phyloP scores from a whole-genome alignment of 2,113 vertebrate species.

The Rhynchomys soricoides region DNA sequence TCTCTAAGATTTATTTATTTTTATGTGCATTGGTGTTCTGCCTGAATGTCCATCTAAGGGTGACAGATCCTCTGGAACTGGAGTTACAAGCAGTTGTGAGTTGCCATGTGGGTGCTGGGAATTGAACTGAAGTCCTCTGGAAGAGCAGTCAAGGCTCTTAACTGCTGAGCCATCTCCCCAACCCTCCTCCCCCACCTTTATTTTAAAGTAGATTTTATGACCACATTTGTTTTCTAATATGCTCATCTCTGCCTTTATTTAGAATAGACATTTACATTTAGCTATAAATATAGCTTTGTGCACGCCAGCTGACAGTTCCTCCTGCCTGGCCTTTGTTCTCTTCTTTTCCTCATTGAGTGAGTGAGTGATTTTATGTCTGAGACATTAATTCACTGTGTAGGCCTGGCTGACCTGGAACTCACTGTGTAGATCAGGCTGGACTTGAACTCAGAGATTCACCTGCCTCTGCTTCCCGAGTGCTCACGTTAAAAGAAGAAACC shows the following conservation, averaged over 20 bases:
- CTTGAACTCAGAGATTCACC: background rate
- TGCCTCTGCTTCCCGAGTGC: background rate
- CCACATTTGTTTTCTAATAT: background rate
- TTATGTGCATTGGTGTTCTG: background rate
- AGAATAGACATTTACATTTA: background rate
- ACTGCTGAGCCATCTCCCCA: background rate
- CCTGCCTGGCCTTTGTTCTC: background rate
- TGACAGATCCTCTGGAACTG: background rate
- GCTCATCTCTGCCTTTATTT: slow-evolving; percentile 40
- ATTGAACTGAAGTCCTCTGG: background rate
- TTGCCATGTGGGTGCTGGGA: background rate
- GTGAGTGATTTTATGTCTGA: background rate
- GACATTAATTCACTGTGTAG: background rate
- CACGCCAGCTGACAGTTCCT: background rate
- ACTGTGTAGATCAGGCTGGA: background rate
- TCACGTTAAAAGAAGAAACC: background rate
- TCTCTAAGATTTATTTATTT: background rate
- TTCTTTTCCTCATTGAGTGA: background rate
- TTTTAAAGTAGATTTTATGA: background rate
- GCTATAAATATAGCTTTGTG: background rate
- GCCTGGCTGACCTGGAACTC: background rate
- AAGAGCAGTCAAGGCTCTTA: background rate
- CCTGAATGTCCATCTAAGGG: background rate
- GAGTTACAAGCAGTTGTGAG: background rate
- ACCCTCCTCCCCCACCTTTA: background rate